These are phyloP conservation scores for Otocyon megalotis DNA, from an alignment of 2,113 vertebrate species.

Conservation along the genomic window DNA sequence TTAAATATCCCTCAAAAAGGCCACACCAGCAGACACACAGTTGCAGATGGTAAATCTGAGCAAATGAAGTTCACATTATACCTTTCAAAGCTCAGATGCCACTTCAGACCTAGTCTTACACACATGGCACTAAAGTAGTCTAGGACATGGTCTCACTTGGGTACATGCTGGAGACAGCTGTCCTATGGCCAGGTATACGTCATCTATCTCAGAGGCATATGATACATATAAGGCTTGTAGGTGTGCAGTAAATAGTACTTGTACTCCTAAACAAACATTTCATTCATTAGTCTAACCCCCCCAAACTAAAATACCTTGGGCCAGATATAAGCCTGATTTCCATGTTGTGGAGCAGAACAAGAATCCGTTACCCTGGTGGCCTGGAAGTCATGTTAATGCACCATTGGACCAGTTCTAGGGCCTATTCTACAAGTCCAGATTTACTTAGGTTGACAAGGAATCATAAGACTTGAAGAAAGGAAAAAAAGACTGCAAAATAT, in stretches of 20 bases:
- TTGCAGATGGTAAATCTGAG: background rate
- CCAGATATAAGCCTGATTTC: background rate
- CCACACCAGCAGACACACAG: background rate
- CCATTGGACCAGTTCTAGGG: background rate
- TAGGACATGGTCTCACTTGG: background rate
- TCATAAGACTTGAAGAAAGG: background rate
- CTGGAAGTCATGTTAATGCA: background rate
- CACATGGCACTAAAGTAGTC: background rate
- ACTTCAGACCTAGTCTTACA: background rate
- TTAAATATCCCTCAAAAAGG: background rate
- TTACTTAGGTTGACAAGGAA: background rate
- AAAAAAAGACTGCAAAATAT: background rate
- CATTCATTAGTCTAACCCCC: background rate
- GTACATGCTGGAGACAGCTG: background rate
- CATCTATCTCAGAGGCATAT: background rate
- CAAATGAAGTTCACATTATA: background rate
- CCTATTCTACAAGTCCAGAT: background rate
- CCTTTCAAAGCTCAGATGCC: background rate
- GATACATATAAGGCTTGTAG: background rate
- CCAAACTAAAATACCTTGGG: background rate
- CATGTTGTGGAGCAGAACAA: background rate
- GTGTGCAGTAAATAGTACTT: background rate
- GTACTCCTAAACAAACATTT: background rate
- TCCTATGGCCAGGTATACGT: background rate
- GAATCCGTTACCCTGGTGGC: background rate